Base-by-base conservation (phyloP, 2,113 vertebrate genomes). In the Brachypteracias leptosomus region DNA sequence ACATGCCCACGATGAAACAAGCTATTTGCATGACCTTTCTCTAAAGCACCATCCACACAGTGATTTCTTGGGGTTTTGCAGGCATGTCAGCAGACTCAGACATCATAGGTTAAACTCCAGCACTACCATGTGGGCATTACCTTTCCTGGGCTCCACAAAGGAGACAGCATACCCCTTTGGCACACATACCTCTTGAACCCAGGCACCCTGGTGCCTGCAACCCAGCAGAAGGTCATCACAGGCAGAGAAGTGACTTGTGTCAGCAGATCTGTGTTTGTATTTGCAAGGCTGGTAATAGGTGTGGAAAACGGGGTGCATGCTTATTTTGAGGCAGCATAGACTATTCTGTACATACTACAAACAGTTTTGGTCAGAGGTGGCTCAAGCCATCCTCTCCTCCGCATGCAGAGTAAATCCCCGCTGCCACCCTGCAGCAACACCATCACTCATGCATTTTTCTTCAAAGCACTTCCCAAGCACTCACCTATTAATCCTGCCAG, bases 101-200 rank as follows among this genome's bases (percentile, higher is more conserved):
- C 19, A 57, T 25, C 0, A 0, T 3, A 18, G 0, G 0, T 33
- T 71, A 24, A 92, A 73, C 59, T 61, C 40, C 62, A 68, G 9
- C 72, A 70, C 16, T 57, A 33, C 13, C 0, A 0, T 4, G 3
- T 1, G 1, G 21, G 47, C 35, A 28, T 15, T 16, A 16, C 42
- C 13, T 54, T 54, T 40, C 82, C 67, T 33, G 46, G 36, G 42
- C 25, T 93, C 63, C n/a, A 71, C 59, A 76, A 85, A 42, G 3
- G 0, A 88, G 49, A 49, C 7, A 3, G 25, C 83, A 16, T 13
- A 61, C n/a, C 21, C 24, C 3, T 67, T 63, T 33, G 13, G 47
- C 35, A 38, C 18, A 24, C 0, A 0, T 16, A 61, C 31, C 46
- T 49, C 85, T n/a, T 40, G n/a, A 79, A n/a, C 13, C 11, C 36